Evolutionary conservation across 2,797 vertebrate species (phyloP).

Genomic region (Myotis daubentonii): DNA sequence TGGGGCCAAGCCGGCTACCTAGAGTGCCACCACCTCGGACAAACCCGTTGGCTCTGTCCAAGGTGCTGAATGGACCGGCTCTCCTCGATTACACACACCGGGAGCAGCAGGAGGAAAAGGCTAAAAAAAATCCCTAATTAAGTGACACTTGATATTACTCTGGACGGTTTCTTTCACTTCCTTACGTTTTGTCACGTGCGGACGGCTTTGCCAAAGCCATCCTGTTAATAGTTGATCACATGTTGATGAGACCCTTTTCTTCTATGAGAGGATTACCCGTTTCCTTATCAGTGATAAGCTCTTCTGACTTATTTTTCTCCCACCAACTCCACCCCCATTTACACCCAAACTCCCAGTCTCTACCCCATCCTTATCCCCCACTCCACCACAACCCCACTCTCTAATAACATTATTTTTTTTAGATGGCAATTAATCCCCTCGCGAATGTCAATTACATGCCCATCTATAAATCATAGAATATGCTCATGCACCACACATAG

Average conservation of each 20-base stretch:
- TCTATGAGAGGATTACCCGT: slow-evolving; percentile 73
- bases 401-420: slow-evolving; percentile 66
- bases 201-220: slow-evolving; percentile 90
- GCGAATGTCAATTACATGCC: slow-evolving; percentile 65
- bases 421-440: slow-evolving; percentile 65
- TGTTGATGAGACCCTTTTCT: slow-evolving; percentile 90
- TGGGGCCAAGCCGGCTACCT: slow-evolving; percentile 75
- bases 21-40: slow-evolving; percentile 86
- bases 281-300: slow-evolving; percentile 61
- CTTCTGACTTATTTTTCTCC: slow-evolving; percentile 70
- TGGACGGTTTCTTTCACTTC: slow-evolving; percentile 87
- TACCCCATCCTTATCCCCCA: slow-evolving; percentile 55
- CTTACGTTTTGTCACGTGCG: slow-evolving; percentile 94
- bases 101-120: slow-evolving; percentile 79
- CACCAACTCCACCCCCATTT: slow-evolving; percentile 42
- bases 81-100: slow-evolving; percentile 62
- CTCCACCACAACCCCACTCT: slow-evolving; percentile 42
- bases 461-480: slow-evolving; percentile 81
- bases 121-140: slow-evolving; percentile 90
- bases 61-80: slow-evolving; percentile 90
- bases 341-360: slow-evolving; percentile 51
- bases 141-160: slow-evolving; percentile 91
- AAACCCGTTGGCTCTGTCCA: slow-evolving; percentile 94
- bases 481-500: slow-evolving; percentile 80
- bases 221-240: slow-evolving; percentile 94